phyloP scores from a whole-genome alignment of 2,113 vertebrate genomes.

The Ahaetulla prasina region DNA sequence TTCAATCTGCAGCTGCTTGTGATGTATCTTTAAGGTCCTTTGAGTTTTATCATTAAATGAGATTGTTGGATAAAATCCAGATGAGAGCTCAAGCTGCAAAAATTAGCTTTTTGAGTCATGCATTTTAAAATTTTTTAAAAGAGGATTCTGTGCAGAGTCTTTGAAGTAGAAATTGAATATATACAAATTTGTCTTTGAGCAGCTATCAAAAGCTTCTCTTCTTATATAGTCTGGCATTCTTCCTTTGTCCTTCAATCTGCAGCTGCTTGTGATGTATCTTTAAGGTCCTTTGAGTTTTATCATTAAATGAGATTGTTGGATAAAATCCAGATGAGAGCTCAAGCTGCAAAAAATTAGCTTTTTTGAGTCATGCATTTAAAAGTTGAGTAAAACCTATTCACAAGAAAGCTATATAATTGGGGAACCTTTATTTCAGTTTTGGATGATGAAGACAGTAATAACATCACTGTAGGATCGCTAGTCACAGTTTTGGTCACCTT shows the following conservation, averaged over 20 bases:
- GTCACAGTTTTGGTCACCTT: slow-evolving; percentile 93
- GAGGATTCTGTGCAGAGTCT: not conserved
- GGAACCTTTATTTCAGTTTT: slow-evolving; percentile 72
- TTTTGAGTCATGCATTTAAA: not conserved
- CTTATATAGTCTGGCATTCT: not conserved
- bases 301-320: not conserved
- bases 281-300: not conserved
- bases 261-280: not conserved
- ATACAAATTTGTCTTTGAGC: not conserved
- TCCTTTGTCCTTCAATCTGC: not conserved
- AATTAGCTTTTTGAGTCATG: slow-evolving; percentile 3
- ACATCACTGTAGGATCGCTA: slow-evolving; percentile 96
- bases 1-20: no score
- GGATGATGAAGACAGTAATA: slow-evolving; percentile 98
- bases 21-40: not conserved
- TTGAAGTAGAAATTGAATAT: not conserved
- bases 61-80: not conserved
- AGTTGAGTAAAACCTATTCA: not conserved
- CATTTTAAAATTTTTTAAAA: not conserved
- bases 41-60: no score
- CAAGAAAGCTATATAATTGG: not conserved
- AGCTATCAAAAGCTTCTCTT: not conserved
- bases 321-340: not conserved
- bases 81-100: not conserved
- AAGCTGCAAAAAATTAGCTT: not conserved